Percentiles rank a stretch among this genome's conserved stretches.
phyloP scores from a whole-genome alignment of 1,140 invertebrate species.

The Ips nitidus region DNA sequence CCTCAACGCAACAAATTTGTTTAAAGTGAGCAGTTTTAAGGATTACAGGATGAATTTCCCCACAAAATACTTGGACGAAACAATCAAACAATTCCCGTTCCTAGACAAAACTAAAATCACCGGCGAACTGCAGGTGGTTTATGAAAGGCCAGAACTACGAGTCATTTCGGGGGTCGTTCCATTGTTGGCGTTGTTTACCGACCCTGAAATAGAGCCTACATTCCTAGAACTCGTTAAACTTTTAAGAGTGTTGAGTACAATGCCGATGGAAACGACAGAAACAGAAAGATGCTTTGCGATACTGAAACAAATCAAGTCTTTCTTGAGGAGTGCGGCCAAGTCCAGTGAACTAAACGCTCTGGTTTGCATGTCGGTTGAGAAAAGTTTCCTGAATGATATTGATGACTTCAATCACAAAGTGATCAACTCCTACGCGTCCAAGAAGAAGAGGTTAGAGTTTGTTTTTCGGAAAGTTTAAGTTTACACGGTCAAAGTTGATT shows the following conservation, averaged over 20 bases:
- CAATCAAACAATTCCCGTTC: constrained; percentile 32
- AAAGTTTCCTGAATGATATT: constrained; percentile 37
- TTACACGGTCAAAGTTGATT: no score
- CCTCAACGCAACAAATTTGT: constrained; percentile 32
- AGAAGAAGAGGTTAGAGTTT: constrained; percentile 35
- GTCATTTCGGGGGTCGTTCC: constrained; percentile 32
- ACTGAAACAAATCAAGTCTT: constrained; percentile 48
- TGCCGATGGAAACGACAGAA: constrained; percentile 42
- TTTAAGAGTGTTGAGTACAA: constrained; percentile 37
- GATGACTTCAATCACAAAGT: constrained; percentile 43
- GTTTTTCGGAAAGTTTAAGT: constrained; percentile 17
- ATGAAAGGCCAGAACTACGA: constrained; percentile 35
- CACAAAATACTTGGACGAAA: constrained; percentile 13
- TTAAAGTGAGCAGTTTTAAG: constrained; percentile 30
- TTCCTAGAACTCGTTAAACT: constrained; percentile 41
- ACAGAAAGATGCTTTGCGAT: constrained; percentile 46
- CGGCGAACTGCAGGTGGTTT: constrained; percentile 38
- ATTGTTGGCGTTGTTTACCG: constrained; percentile 30
- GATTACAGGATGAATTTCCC: constrained; percentile 29
- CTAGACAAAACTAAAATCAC: constrained; percentile 32
- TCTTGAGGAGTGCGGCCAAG: constrained; percentile 42
- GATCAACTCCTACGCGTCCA: constrained; percentile 39
- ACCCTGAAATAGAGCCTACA: constrained; percentile 34
- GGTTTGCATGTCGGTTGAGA: constrained; percentile 41
- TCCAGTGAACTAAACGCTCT: constrained; percentile 42